Conservation (phyloP, 2,113 vertebrate genomes). For the Carassius gibelio region DNA sequence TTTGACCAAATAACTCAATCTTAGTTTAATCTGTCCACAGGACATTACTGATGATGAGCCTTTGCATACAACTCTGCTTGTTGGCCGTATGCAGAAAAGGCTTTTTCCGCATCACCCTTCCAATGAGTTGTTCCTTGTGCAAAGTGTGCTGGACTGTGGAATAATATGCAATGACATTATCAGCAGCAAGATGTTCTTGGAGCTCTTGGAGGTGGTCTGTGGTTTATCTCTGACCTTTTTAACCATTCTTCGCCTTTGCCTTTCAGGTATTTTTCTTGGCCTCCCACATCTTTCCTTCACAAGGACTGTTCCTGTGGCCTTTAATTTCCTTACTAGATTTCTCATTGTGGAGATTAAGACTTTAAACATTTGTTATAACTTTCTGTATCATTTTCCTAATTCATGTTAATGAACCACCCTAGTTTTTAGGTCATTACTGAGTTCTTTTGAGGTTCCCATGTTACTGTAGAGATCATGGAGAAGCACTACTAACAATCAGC, state of each 20-base stretch:
- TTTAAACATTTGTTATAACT: not conserved
- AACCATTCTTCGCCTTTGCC: not conserved
- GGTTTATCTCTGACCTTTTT: not conserved
- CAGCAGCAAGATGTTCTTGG: not conserved
- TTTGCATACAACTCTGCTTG: not conserved
- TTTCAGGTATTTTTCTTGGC: not conserved
- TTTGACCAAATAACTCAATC: not conserved
- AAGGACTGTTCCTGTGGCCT: not conserved
- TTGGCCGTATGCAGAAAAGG: not conserved
- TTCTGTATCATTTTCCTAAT: not conserved
- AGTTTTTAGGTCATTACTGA: not conserved
- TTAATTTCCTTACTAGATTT: not conserved
- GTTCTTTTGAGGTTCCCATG: not conserved
- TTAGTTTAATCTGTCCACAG: not conserved
- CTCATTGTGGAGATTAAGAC: not conserved
- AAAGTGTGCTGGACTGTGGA: too few relatives aligned
- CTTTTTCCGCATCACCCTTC: too few relatives aligned
- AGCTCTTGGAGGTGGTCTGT: not conserved
- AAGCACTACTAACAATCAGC: not conserved
- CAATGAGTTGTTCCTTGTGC: too few relatives aligned
- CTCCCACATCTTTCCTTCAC: not conserved
- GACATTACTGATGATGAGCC: not conserved
- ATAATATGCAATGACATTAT: too few relatives aligned
- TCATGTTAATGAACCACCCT: not conserved
- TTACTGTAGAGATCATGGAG: not conserved